Conservation (phyloP, 2,797 vertebrate genomes). For the Muscicapa comitata region DNA sequence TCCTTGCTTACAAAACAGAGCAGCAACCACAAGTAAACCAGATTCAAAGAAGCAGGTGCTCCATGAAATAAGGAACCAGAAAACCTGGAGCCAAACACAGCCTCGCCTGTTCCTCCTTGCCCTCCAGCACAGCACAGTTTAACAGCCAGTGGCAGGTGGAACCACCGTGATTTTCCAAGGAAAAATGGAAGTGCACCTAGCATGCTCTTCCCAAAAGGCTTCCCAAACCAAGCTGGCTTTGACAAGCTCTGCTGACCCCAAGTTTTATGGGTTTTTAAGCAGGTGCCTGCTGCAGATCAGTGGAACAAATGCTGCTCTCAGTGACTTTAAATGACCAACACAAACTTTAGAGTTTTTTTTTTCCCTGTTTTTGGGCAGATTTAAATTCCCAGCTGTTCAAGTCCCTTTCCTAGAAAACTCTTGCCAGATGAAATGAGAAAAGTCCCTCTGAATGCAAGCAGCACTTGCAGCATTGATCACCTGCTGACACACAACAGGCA, state of each 20-base stretch:
- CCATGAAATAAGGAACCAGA: slow-evolving; percentile 38
- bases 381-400: neutral
- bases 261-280: slow-evolving; percentile 2
- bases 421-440: neutral
- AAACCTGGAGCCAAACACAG: slow-evolving; percentile 56
- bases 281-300: slow-evolving; percentile 11
- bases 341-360: neutral
- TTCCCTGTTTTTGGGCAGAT: rapidly evolving
- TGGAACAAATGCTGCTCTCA: neutral
- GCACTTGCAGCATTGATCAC: neutral
- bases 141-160: neutral
- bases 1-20: slow-evolving; percentile 60
- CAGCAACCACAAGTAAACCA: slow-evolving; percentile 63
- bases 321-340: neutral
- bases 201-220: slow-evolving; percentile 12
- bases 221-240: neutral
- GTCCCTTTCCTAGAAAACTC: neutral
- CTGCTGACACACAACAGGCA: slow-evolving; percentile 56
- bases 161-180: neutral
- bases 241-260: slow-evolving; percentile 40
- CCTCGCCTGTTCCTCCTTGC: neutral
- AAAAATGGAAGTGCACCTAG: neutral
- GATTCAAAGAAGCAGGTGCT: slow-evolving; percentile 54
- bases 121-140: neutral
- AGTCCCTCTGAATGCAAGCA: neutral